These are phyloP conservation scores for Corella eumyota DNA, from an alignment of 23 tunicate species.

Conservation along the genomic window DNA sequence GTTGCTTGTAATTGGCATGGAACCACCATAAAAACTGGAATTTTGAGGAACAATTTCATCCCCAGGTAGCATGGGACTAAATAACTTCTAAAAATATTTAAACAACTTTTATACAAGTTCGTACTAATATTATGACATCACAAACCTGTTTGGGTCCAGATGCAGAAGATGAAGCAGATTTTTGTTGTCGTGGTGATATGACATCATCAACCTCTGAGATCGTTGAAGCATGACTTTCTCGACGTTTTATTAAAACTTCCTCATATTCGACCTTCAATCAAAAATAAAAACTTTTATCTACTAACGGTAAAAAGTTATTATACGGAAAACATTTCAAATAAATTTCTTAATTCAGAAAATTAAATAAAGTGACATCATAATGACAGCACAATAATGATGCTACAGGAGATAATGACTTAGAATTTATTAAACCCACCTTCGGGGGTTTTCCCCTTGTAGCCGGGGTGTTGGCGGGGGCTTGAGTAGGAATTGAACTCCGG, in stretches of 20 bases:
- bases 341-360: too few relatives aligned
- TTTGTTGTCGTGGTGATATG: slow-evolving; percentile 3
- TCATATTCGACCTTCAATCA: slow-evolving; percentile 30
- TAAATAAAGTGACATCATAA: too few relatives aligned
- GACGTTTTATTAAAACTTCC: slow-evolving; percentile 17
- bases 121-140: neutral
- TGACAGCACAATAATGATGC: too few relatives aligned
- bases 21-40: slow-evolving; percentile 81
- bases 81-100: slow-evolving; percentile 36
- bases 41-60: slow-evolving; percentile 32
- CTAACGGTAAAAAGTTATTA: too few relatives aligned
- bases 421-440: too few relatives aligned
- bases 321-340: too few relatives aligned
- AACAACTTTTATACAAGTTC: too few relatives aligned
- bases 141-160: slow-evolving; percentile 51
- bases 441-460: slow-evolving; percentile 7
- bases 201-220: slow-evolving; percentile 6
- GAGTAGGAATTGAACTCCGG: slow-evolving; percentile 6
- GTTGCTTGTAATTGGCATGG: slow-evolving; percentile 84
- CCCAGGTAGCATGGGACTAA: slow-evolving; percentile 46
- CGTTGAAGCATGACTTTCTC: slow-evolving; percentile 20
- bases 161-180: slow-evolving; percentile 26
- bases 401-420: too few relatives aligned
- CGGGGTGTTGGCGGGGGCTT: slow-evolving; percentile 61
- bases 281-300: too few relatives aligned